These are phyloP conservation scores for Lordiphosa mommai DNA, from an alignment of 1,140 invertebrate species.

Conservation along the genomic window DNA sequence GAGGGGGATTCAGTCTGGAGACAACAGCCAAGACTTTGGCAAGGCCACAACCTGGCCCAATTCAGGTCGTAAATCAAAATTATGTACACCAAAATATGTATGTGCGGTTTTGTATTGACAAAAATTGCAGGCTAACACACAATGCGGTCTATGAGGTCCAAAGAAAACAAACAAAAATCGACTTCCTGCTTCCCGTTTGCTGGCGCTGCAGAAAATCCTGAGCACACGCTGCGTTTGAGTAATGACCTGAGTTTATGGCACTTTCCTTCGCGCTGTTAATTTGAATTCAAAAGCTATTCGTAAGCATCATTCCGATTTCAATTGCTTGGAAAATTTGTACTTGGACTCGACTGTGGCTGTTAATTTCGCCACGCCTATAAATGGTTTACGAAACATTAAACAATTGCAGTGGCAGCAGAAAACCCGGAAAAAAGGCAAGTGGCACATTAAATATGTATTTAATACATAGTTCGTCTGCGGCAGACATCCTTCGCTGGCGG, in stretches of 20 bases:
- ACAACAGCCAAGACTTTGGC: neutral
- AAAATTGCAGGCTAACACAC: constrained; percentile 19
- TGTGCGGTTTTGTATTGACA: constrained; percentile 50
- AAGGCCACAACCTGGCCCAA: neutral
- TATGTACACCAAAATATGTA: constrained; percentile 46
- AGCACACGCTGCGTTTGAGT: constrained; percentile 29
- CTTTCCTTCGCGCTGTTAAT: constrained; percentile 27
- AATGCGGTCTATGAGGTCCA: neutral
- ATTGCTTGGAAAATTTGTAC: constrained; percentile 63
- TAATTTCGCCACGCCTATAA: constrained; percentile 62
- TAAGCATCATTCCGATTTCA: constrained; percentile 34
- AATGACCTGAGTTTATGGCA: constrained; percentile 26
- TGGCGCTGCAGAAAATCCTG: constrained; percentile 1
- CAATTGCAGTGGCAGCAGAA: constrained; percentile 65
- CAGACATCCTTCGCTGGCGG: neutral
- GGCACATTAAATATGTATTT: constrained; percentile 33
- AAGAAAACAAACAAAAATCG: neutral
- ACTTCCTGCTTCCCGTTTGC: neutral
- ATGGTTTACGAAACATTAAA: constrained; percentile 67
- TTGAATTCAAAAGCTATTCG: constrained; percentile 36
- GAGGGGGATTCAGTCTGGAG: neutral
- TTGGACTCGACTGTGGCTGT: constrained; percentile 46
- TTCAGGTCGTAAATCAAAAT: constrained; percentile 48
- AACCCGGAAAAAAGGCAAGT: constrained; percentile 1
- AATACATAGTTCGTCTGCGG: constrained; percentile 17